These are phyloP conservation scores for Aleiodes sp. DNA, from an alignment of 1,140 invertebrate genomes.

Conservation along the genomic window DNA sequence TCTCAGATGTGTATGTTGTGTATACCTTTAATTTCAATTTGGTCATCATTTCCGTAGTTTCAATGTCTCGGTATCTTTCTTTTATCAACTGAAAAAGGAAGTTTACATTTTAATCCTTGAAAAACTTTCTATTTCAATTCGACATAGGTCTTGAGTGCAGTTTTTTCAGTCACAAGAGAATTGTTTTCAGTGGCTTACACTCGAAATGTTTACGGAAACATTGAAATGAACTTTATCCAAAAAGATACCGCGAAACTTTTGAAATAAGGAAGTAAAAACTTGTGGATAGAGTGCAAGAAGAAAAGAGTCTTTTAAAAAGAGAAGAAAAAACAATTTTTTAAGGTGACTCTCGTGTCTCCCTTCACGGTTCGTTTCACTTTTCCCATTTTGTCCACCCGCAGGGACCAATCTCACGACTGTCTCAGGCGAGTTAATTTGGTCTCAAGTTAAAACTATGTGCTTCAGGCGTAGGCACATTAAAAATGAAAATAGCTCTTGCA, in stretches of 20 bases:
- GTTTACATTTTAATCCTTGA: background rate
- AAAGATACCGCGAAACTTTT: background rate
- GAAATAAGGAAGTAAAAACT: background rate
- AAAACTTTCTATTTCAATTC: background rate
- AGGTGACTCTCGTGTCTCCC: background rate
- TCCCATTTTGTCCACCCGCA: slow-evolving; percentile 11
- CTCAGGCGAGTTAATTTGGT: slow-evolving; percentile 19
- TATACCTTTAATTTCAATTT: slow-evolving; percentile 8
- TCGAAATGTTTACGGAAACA: background rate
- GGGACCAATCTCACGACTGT: slow-evolving; percentile 26
- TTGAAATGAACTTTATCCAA: background rate
- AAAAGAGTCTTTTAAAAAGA: background rate
- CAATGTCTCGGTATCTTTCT: background rate
- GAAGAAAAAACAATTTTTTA: background rate
- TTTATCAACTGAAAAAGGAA: background rate
- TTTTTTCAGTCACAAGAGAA: background rate
- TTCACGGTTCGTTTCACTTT: slow-evolving; percentile 11
- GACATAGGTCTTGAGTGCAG: background rate
- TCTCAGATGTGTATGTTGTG: background rate
- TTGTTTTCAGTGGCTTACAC: background rate
- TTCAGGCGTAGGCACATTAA: background rate
- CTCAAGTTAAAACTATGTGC: background rate
- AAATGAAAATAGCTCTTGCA: background rate
- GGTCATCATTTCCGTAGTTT: background rate
- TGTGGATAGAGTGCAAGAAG: background rate